Evolutionary conservation across 2,797 vertebrate genomes (phyloP), one percentile per base, ranked within the genome.

Genomic region (Enteromius viviparus): DNA sequence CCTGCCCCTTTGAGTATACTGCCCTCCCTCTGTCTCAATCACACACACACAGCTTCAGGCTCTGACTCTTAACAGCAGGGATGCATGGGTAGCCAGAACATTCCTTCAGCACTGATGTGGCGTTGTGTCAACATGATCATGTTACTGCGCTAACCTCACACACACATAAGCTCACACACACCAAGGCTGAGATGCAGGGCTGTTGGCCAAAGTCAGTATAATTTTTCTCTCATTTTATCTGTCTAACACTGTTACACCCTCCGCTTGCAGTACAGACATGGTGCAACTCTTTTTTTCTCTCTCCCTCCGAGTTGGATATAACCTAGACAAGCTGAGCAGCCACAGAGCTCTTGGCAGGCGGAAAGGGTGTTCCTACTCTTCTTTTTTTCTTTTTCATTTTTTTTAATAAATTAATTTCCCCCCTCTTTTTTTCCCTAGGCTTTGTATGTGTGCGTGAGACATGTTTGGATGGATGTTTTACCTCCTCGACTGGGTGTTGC

Each of bases 51-150:
- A 76, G 76, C 77, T 78, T 76, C 49, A 23, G 76, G 64, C 34
- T 40, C 58, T 47, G 70, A 76, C 72, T 80, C 60, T 47, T 72
- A 82, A 76, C 76, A 76, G 76, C 79, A 82, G 80, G 76, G 78
- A 86, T 70, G 76, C 51, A 84, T 84, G 65, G 62, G 82, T 78
- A 76, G 85, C 76, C 87, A 85, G 81, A 87, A 82, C 82, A 87
- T 87, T 87, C 86, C 85, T 89, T 78, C 78, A 84, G 76, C 78
- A 84, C 42, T 84, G 85, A 89, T 88, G 87, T 88, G 88, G 85
- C 85, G 45, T 84, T 81, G 85, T 87, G 85, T 88, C 88, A 83
- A 80, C 68, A 86, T 29, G 84, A 87, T 88, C 84, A 82, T 74
- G 78, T 88, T 89, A 85, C 87, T 78, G 68, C 72, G 37, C 58